These are phyloP conservation scores for Argyrosomus regius DNA, from an alignment of 2,797 vertebrate genomes.

Conservation along the genomic window DNA sequence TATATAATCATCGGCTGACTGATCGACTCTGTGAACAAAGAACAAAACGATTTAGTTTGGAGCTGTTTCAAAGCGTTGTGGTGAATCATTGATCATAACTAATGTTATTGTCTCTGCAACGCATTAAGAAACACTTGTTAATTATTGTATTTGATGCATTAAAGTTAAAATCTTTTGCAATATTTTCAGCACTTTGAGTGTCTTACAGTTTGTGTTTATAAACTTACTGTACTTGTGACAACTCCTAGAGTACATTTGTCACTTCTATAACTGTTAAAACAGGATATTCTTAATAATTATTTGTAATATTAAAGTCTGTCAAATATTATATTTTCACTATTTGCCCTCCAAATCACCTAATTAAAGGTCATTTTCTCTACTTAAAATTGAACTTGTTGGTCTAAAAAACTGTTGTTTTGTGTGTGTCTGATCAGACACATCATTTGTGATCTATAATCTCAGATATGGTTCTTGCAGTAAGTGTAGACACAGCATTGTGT, in stretches of 20 bases:
- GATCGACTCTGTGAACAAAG: neutral
- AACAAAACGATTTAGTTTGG: neutral
- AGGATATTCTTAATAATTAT: no score
- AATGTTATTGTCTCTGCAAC: neutral
- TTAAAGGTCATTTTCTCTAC: neutral
- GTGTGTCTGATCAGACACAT: neutral
- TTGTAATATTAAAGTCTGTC: neutral
- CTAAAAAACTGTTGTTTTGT: neutral
- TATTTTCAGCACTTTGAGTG: neutral
- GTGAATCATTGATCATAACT: conserved; percentile 11
- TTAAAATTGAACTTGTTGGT: neutral
- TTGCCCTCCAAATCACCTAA: neutral
- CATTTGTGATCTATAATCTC: neutral
- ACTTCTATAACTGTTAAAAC: no score
- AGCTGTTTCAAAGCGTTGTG: neutral
- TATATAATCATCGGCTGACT: neutral
- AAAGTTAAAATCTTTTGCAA: neutral
- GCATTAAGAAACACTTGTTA: neutral
- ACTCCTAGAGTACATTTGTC: neutral
- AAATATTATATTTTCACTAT: neutral
- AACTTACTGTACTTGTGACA: neutral
- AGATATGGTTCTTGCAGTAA: neutral
- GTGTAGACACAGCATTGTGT: neutral
- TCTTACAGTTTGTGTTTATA: neutral
- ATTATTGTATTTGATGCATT: neutral